A percentile compares a stretch with the other conserved stretches of the same genome.
phyloP scores from a whole-genome alignment of 1,140 invertebrate genomes.

The Planococcus citri region DNA sequence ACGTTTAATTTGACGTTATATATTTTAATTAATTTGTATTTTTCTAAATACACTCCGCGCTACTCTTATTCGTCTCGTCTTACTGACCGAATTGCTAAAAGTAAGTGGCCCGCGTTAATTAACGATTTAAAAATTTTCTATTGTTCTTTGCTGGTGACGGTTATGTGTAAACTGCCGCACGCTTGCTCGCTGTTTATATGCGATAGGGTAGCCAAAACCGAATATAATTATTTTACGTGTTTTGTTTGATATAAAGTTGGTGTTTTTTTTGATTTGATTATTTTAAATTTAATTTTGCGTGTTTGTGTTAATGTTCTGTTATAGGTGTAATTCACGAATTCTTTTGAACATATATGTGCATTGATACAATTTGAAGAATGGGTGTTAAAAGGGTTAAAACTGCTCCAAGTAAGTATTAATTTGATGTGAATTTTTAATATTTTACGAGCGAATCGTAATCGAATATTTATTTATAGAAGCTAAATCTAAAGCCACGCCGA shows the following conservation, averaged over 20 bases:
- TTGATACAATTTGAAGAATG: neutral
- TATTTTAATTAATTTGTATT: neutral
- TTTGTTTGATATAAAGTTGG: too few species aligned
- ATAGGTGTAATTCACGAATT: too few species aligned
- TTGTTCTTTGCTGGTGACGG: slow-evolving; percentile 1
- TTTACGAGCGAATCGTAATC: too few species aligned
- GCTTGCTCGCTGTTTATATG: neutral
- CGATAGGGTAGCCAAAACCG: too few species aligned
- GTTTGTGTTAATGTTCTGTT: too few species aligned
- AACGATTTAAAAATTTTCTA: neutral
- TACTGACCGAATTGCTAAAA: neutral
- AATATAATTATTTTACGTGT: too few species aligned
- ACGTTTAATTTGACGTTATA: neutral
- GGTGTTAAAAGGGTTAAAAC: neutral
- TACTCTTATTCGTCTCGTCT: neutral
- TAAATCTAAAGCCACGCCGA: neutral
- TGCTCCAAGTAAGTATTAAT: neutral
- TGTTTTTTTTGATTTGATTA: too few species aligned
- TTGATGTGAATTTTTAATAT: too few species aligned
- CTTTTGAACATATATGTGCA: neutral
- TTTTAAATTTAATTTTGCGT: too few species aligned
- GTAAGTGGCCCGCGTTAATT: neutral
- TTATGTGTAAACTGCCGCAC: neutral
- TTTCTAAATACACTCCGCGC: neutral
- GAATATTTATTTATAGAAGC: too few species aligned